These are phyloP conservation scores for Brachionus asplanchnoidis DNA, from an alignment of 1,140 invertebrate species.

Conservation along the genomic window DNA sequence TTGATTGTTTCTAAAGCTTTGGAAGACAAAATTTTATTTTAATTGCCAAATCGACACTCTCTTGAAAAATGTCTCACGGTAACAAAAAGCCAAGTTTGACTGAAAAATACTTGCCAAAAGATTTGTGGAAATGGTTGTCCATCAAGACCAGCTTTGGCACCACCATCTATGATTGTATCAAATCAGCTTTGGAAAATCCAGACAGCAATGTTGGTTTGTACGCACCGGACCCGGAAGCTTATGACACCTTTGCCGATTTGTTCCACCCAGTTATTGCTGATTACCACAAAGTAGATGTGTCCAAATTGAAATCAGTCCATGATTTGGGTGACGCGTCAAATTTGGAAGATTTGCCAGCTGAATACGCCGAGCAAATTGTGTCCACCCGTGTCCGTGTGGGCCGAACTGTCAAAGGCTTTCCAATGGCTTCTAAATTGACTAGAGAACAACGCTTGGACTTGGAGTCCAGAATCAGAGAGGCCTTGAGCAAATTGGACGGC, in stretches of 20 bases:
- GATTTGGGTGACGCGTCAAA: constrained; percentile 38
- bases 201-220: constrained; percentile 35
- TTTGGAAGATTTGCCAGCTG: constrained; percentile 10
- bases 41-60: constrained; percentile 4
- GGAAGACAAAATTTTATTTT: neutral
- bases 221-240: constrained; percentile 45
- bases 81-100: constrained; percentile 41
- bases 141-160: constrained; percentile 21
- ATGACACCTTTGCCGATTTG: constrained; percentile 47
- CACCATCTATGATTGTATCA: constrained; percentile 37
- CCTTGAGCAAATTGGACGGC: constrained; percentile 37
- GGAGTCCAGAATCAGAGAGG: constrained; percentile 11
- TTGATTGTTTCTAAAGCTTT: neutral
- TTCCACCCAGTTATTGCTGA: constrained; percentile 49
- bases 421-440: constrained; percentile 38
- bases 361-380: constrained; percentile 25
- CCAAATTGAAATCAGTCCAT: constrained; percentile 22
- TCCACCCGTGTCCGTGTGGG: constrained; percentile 36
- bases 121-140: constrained; percentile 26
- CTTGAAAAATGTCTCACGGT: constrained; percentile 7
- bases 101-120: constrained; percentile 42
- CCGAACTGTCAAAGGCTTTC: constrained; percentile 27
- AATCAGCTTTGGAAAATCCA: constrained; percentile 41
- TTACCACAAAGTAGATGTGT: constrained; percentile 47
- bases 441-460: constrained; percentile 31